Percentiles rank a stretch among this genome's conserved stretches.
phyloP scores from a whole-genome alignment of 2,888 invertebrate genomes.

The Lepidocyrtoides sp. region DNA sequence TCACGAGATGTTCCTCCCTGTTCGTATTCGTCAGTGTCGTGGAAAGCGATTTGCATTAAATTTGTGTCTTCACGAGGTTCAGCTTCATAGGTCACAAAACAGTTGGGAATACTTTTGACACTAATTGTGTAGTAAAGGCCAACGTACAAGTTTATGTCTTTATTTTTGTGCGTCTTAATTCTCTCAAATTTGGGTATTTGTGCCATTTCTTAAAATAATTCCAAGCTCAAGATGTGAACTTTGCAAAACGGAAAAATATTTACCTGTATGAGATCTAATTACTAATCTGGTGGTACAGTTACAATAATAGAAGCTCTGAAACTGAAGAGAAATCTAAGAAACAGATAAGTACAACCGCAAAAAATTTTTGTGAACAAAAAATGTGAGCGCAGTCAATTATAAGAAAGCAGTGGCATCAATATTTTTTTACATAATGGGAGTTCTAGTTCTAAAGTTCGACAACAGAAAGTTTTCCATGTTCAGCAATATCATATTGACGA shows the following conservation, averaged over 20 bases:
- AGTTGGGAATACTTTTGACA: slow-evolving; percentile 79
- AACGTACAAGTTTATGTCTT: slow-evolving; percentile 72
- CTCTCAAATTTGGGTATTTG: slow-evolving; percentile 53
- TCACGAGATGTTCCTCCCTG: slow-evolving; percentile 51
- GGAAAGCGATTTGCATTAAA: slow-evolving; percentile 76
- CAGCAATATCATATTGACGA: background rate
- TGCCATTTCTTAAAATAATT: background rate
- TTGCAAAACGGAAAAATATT: too few species aligned
- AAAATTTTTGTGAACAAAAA: too few species aligned
- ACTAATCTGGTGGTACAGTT: too few species aligned
- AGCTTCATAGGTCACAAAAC: slow-evolving; percentile 75
- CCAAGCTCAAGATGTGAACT: background rate
- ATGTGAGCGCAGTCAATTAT: too few species aligned
- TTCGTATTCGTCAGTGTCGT: slow-evolving; percentile 73
- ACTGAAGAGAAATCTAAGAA: too few species aligned
- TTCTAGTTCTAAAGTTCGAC: too few species aligned
- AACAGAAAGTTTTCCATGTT: too few species aligned
- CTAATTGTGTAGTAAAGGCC: slow-evolving; percentile 73
- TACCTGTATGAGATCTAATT: too few species aligned
- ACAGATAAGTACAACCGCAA: too few species aligned
- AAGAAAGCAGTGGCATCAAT: too few species aligned
- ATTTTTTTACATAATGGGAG: too few species aligned
- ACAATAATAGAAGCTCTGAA: too few species aligned
- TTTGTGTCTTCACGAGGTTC: slow-evolving; percentile 71
- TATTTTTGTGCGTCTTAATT: slow-evolving; percentile 64